A percentile compares a stretch with the other conserved stretches of the same genome.
Conservation (phyloP, 1,140 invertebrate genomes). For the Aphelinus certus region DNA sequence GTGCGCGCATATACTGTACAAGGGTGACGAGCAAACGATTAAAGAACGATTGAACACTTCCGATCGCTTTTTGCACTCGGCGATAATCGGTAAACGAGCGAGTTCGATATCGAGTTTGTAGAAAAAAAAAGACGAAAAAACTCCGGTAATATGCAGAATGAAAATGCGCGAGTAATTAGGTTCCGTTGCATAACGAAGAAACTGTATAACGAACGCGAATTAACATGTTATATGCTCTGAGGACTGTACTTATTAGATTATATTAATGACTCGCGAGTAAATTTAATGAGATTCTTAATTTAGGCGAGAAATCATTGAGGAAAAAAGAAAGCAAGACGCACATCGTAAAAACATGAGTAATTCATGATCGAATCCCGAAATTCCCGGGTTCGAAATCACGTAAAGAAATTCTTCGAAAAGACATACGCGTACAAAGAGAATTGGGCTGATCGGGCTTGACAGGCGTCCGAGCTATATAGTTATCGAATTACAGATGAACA, state of each 20-base stretch:
- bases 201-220: not conserved
- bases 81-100: constrained; percentile 22
- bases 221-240: too few species aligned
- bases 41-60: constrained; percentile 18
- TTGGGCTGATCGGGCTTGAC: constrained; percentile 23
- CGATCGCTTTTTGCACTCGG: not conserved
- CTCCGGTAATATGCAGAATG: not conserved
- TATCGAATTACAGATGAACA: constrained; percentile 52
- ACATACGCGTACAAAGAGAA: constrained; percentile 15
- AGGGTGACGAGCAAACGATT: constrained; percentile 23
- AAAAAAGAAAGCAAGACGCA: too few species aligned
- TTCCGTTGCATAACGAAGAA: not conserved
- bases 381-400: too few species aligned
- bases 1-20: not conserved
- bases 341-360: too few species aligned
- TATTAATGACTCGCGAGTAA: too few species aligned
- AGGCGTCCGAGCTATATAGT: constrained; percentile 8
- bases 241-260: too few species aligned
- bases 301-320: too few species aligned
- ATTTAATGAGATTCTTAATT: too few species aligned
- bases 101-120: constrained; percentile 28
- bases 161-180: constrained; percentile 22
- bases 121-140: constrained; percentile 3
- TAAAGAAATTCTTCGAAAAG: constrained; percentile 25
- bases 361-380: too few species aligned